Base-by-base conservation (phyloP, 2,888 invertebrate species). In the Diachrysia chrysitis region DNA sequence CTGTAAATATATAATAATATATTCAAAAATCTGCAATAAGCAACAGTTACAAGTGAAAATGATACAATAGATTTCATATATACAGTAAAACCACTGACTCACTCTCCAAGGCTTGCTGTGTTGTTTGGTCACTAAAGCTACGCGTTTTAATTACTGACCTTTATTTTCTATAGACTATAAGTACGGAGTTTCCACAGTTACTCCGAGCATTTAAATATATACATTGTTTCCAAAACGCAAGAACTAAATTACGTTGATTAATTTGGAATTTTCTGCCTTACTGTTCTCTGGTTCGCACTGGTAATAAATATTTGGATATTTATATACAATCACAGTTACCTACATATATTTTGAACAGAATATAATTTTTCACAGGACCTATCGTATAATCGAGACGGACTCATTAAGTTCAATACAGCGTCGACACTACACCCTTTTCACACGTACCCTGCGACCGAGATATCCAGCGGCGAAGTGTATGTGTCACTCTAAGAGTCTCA, bases 21-120 rank as follows among this genome's bases (percentile, higher is more conserved):
- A 87, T 88, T 81, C 81, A 87, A 88, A 88, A 86, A 83, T 85
- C 81, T 84, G 83, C 84, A 87, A 86, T 86, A 90, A 87, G 87
- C 88, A 90, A 90, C 83, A 87, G 83, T 86, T 85, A 76, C 76
- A 81, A 76, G 80, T 86, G 83, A 87, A 84, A 84, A 84, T 81
- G 74, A 84, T 86, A 86, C 83, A 84, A 84, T 85, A 85, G 77
- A 84, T 84, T 85, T 84, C 71, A 83, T 87, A 85, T 85, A 85
- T 84, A 89, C 84, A 86, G 75, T 82, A 83, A 82, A 85, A 79
- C 81, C 73, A 82, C 66, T 58, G 73, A 76, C 71, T 78, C 69
- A 71, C 76, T 77, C 69, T 70, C 55, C 63, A 63, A 54, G 68
- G 61, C 53, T 64, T 57, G 37, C 59, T 51, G 48, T 21, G 48